Conservation (phyloP, 2,113 vertebrate genomes). For the Vicugna pacos region DNA sequence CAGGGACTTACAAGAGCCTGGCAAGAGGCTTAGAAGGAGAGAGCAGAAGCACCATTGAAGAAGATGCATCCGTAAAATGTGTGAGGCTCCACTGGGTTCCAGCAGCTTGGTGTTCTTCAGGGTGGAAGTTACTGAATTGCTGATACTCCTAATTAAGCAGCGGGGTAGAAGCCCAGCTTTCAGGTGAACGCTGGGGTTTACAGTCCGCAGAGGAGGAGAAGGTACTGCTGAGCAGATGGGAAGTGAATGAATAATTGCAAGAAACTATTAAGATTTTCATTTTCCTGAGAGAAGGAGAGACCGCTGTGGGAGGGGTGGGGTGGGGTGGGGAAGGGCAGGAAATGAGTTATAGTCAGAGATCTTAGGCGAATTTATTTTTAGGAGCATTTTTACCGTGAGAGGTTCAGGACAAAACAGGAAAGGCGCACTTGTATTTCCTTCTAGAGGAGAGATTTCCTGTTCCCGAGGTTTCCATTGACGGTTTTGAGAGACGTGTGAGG, state of each 20-base stretch:
- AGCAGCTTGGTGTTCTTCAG: background rate
- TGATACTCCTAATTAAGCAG: background rate
- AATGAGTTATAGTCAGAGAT: background rate
- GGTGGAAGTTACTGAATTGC: background rate
- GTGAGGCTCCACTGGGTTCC: background rate
- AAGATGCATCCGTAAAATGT: background rate
- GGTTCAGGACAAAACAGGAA: conserved; percentile 52
- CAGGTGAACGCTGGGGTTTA: background rate
- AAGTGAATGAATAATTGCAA: background rate
- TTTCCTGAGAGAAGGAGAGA: background rate
- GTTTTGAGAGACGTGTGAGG: background rate
- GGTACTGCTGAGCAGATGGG: background rate
- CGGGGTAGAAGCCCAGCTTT: background rate
- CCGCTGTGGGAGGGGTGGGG: background rate
- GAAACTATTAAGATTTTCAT: background rate
- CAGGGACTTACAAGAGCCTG: background rate
- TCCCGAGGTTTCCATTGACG: conserved; percentile 40
- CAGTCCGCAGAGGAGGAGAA: background rate
- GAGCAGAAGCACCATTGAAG: background rate
- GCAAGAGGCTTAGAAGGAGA: background rate
- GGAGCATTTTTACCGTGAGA: conserved; percentile 22
- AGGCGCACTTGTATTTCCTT: conserved; percentile 37
- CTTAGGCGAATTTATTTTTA: conserved; percentile 35
- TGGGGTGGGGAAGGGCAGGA: no score
- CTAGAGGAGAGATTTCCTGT: conserved; percentile 34